Conservation (phyloP, 2,113 vertebrate genomes). For the Pandion haliaetus region DNA sequence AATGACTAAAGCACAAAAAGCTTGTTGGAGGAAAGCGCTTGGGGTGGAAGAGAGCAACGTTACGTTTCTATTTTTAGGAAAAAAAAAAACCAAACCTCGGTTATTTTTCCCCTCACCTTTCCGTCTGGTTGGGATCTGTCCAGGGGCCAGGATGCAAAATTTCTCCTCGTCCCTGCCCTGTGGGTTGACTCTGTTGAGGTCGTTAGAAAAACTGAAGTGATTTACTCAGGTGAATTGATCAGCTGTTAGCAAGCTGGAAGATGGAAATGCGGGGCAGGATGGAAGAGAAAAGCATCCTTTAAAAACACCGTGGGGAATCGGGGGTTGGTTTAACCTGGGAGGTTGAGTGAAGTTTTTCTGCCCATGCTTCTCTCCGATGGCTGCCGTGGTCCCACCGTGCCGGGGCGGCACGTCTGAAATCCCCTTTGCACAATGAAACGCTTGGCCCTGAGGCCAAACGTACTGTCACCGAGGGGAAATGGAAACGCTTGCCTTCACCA, state of each 20-base stretch:
- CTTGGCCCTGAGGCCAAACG: not conserved
- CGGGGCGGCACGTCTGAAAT: not conserved
- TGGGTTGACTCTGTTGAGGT: not conserved
- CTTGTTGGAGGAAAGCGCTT: conserved; percentile 74
- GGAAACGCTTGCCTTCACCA: conserved; percentile 51
- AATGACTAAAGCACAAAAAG: conserved; percentile 81
- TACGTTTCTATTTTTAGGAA: conserved; percentile 9
- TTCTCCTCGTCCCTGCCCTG: not conserved
- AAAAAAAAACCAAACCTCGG: not conserved
- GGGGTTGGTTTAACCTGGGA: not conserved
- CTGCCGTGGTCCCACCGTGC: not conserved
- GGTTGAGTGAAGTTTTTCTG: not conserved
- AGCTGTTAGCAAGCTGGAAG: not conserved
- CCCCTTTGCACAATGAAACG: not conserved
- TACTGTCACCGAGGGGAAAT: not conserved
- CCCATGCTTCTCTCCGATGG: not conserved
- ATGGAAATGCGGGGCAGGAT: not conserved
- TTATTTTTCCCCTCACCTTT: conserved; percentile 10
- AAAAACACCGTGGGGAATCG: not conserved
- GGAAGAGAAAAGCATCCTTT: conserved; percentile 13
- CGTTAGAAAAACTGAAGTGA: not conserved
- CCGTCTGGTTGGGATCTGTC: conserved; percentile 15
- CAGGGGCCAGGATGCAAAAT: not conserved
- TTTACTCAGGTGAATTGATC: conserved; percentile 69
- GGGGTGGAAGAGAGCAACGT: conserved; percentile 56